A percentile compares a stretch with the other conserved stretches of the same genome.
These are phyloP conservation scores for Copsychus sechellarum DNA, from an alignment of 2,113 vertebrate species.

Conservation along the genomic window DNA sequence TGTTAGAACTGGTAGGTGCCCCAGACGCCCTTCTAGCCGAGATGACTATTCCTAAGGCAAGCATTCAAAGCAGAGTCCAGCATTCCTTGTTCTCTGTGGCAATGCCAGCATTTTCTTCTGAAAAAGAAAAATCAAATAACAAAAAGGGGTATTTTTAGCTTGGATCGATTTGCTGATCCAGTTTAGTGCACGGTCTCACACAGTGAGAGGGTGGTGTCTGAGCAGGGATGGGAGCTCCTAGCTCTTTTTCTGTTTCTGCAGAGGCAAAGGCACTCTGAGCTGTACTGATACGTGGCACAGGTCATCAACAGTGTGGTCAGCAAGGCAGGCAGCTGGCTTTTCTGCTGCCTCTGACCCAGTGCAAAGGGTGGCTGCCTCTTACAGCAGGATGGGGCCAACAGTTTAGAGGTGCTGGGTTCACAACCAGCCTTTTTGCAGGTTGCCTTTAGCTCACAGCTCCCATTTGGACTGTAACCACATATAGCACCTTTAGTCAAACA, in stretches of 20 bases:
- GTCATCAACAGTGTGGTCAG: background rate
- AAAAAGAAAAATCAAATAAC: background rate
- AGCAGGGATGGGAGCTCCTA: background rate
- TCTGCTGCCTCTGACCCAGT: background rate
- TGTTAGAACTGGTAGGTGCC: background rate
- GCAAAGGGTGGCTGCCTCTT: background rate
- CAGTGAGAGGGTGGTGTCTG: background rate
- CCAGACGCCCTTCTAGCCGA: background rate
- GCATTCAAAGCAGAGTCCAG: background rate
- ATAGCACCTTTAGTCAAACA: background rate
- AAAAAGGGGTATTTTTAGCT: slow-evolving; percentile 25
- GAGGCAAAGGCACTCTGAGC: background rate
- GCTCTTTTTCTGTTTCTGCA: background rate
- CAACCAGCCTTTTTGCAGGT: background rate
- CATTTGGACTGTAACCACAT: background rate
- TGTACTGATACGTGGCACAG: background rate
- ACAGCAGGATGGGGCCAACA: background rate
- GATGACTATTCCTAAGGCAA: background rate
- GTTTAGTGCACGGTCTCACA: background rate
- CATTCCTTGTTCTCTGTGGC: background rate
- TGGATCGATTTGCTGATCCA: background rate
- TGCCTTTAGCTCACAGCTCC: background rate
- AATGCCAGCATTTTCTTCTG: background rate
- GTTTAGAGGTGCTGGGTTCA: background rate
- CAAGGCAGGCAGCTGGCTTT: background rate